Conservation (phyloP, 1,140 invertebrate species). For the Drosophila nebulosa region DNA sequence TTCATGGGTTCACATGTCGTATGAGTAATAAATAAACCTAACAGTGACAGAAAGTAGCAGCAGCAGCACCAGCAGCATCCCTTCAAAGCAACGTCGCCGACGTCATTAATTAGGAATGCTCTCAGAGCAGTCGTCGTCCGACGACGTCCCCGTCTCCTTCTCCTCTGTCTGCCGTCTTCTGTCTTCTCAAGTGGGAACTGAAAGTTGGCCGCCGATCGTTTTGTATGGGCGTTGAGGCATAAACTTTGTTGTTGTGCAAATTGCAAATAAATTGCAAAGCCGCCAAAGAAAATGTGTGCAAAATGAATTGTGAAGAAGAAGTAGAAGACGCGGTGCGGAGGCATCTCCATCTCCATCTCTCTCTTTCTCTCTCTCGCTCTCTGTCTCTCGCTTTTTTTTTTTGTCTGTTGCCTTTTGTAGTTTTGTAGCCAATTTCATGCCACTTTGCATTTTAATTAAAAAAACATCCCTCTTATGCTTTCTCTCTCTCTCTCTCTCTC, state of each 20-base stretch:
- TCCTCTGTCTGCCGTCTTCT: not conserved
- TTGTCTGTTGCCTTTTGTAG: not conserved
- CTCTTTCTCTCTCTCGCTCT: too few species aligned
- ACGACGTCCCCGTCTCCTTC: not conserved
- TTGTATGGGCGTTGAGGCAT: slow-evolving; percentile 74
- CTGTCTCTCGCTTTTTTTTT: too few species aligned
- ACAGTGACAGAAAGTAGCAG: slow-evolving; percentile 23
- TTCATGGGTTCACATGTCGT: slow-evolving; percentile 47
- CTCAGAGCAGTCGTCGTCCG: slow-evolving; percentile 53
- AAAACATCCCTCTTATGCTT: slow-evolving; percentile 33
- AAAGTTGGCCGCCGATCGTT: slow-evolving; percentile 49
- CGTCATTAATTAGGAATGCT: slow-evolving; percentile 78
- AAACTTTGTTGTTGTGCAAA: slow-evolving; percentile 67
- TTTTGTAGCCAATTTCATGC: slow-evolving; percentile 65
- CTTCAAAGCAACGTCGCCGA: slow-evolving; percentile 33
- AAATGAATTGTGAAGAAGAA: slow-evolving; percentile 31
- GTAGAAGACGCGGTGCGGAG: not conserved
- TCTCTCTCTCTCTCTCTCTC: slow-evolving; percentile 7
- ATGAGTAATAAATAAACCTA: slow-evolving; percentile 59
- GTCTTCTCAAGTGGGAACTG: not conserved
- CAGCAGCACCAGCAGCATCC: too few species aligned
- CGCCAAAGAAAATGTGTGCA: slow-evolving; percentile 38
- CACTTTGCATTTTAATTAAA: slow-evolving; percentile 80
- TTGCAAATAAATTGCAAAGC: slow-evolving; percentile 76
- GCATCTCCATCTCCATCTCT: too few species aligned